phyloP scores from a whole-genome alignment of 2,888 invertebrate genomes.

The Nomada hirtipes region DNA sequence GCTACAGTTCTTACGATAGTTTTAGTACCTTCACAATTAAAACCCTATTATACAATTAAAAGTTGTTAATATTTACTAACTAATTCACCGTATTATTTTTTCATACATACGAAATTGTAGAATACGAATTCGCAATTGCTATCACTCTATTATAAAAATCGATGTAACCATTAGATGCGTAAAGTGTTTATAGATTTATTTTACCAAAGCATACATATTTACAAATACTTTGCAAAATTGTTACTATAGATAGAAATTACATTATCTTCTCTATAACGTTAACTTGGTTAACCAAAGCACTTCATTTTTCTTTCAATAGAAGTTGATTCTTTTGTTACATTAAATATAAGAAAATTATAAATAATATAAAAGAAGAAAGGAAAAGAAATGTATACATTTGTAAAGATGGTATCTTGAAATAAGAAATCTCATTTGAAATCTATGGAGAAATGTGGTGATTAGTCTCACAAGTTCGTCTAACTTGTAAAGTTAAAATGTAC shows the following conservation, averaged over 20 bases:
- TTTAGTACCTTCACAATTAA: slow-evolving; percentile 34
- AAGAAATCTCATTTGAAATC: slow-evolving; percentile 20
- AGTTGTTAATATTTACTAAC: slow-evolving; percentile 3
- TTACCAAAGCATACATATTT: slow-evolving; percentile 80
- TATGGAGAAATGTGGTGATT: slow-evolving; percentile 20
- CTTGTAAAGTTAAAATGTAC: slow-evolving; percentile 25
- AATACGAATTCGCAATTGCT: slow-evolving; percentile 32
- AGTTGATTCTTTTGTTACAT: slow-evolving; percentile 28
- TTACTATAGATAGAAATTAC: slow-evolving; percentile 69
- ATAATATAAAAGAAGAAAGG: slow-evolving; percentile 59
- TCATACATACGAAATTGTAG: slow-evolving; percentile 24
- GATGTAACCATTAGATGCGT: slow-evolving; percentile 56
- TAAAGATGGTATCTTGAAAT: slow-evolving; percentile 20
- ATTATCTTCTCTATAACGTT: slow-evolving; percentile 47
- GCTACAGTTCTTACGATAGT: neutral
- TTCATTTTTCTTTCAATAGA: slow-evolving; percentile 26
- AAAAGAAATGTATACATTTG: slow-evolving; percentile 48
- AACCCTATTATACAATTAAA: slow-evolving; percentile 15
- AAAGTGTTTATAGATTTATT: slow-evolving; percentile 75
- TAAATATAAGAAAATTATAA: slow-evolving; percentile 45
- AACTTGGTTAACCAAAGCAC: slow-evolving; percentile 47
- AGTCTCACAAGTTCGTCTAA: slow-evolving; percentile 26
- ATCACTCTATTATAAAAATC: slow-evolving; percentile 54
- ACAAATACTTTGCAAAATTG: slow-evolving; percentile 79
- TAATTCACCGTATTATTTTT: neutral